phyloP scores from a whole-genome alignment of 2,888 invertebrate genomes.

The Dryocosmus kuriphilus region DNA sequence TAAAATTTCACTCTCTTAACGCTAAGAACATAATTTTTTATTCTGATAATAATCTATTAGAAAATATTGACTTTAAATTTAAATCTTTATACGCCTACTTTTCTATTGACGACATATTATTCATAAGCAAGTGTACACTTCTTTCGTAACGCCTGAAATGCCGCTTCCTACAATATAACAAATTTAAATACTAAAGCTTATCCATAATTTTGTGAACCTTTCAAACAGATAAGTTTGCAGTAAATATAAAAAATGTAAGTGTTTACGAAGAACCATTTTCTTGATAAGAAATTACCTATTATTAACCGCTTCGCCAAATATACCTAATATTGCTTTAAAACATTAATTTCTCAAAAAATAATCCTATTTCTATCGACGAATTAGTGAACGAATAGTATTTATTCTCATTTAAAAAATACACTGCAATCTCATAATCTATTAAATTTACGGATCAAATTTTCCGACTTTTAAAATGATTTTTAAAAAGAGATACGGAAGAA shows the following conservation, averaged over 20 bases:
- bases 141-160: background rate
- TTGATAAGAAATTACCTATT: no score
- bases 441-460: no score
- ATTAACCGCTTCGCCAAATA: no score
- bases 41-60: no score
- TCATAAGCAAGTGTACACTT: background rate
- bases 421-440: no score
- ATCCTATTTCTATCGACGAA: background rate
- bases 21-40: no score
- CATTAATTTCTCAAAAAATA: background rate
- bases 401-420: no score
- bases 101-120: background rate
- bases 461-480: no score
- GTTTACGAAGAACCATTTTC: no score
- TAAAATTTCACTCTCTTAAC: no score
- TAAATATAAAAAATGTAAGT: background rate
- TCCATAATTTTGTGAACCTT: background rate
- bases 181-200: background rate
- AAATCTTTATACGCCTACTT: background rate
- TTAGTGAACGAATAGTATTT: background rate
- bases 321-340: background rate
- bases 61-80: background rate
- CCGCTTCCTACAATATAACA: background rate
- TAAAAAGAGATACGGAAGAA: no score
- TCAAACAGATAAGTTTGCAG: background rate